A percentile compares a stretch with the other conserved stretches of the same genome.
These are phyloP conservation scores for Apodemus speciosus DNA, from an alignment of 2,113 vertebrate genomes.

Conservation along the genomic window DNA sequence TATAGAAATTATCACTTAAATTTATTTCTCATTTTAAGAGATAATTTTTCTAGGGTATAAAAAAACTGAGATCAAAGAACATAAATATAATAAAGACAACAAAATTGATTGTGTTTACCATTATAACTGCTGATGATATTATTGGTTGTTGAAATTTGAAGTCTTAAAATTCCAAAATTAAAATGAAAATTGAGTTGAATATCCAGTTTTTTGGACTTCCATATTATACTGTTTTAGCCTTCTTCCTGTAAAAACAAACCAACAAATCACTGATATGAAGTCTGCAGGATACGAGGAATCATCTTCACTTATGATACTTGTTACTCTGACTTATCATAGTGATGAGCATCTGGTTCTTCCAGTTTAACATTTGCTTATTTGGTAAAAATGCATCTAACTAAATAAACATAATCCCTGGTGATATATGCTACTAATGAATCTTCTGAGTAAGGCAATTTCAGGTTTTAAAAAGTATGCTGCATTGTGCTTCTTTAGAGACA, in stretches of 20 bases:
- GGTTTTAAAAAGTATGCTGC: neutral
- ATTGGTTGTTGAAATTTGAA: conserved; percentile 18
- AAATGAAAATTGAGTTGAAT: neutral
- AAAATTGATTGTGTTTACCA: conserved; percentile 54
- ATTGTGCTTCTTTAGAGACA: conserved; percentile 1
- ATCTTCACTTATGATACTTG: neutral
- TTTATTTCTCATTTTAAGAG: neutral
- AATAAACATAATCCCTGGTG: conserved; percentile 38
- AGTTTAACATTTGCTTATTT: conserved; percentile 1
- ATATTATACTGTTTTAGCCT: neutral
- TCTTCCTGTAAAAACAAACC: neutral
- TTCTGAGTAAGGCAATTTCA: conserved; percentile 30
- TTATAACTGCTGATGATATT: conserved; percentile 40
- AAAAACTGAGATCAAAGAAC: neutral
- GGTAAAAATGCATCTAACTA: conserved; percentile 36
- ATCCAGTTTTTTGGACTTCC: neutral
- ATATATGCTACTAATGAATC: conserved; percentile 51
- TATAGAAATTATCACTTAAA: neutral
- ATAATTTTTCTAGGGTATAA: neutral
- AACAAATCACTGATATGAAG: neutral
- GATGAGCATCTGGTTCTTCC: neutral
- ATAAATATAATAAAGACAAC: conserved; percentile 12
- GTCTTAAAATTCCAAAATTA: conserved; percentile 1
- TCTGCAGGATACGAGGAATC: neutral
- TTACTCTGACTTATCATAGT: neutral